Percentiles rank a stretch among this genome's conserved stretches.
Conservation (phyloP, 64 coral and sea anemone genomes). For the Porites lutea region DNA sequence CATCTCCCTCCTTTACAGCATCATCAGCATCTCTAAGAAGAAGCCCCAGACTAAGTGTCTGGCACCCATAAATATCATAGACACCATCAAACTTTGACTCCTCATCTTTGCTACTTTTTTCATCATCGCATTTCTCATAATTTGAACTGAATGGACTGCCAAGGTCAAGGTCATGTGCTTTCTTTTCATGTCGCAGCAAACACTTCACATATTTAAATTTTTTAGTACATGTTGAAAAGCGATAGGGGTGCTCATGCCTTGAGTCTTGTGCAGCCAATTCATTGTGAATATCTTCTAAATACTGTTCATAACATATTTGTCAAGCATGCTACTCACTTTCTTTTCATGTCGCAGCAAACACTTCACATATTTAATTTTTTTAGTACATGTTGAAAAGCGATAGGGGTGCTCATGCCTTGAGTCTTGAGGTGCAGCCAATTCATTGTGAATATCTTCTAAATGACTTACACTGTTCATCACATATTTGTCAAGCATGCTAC, state of each 20-base stretch:
- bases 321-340: slow-evolving; percentile 3
- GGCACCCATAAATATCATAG: slow-evolving; percentile 64
- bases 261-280: not conserved
- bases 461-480: slow-evolving; percentile 35
- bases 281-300: not conserved
- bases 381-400: not conserved
- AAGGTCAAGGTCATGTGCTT: slow-evolving; percentile 10
- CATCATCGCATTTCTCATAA: not conserved
- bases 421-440: not conserved
- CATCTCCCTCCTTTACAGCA: slow-evolving; percentile 76
- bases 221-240: slow-evolving; percentile 1
- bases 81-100: slow-evolving; percentile 5
- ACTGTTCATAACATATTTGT: slow-evolving; percentile 51
- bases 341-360: slow-evolving; percentile 32
- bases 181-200: slow-evolving; percentile 25
- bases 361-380: slow-evolving; percentile 36
- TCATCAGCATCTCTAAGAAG: slow-evolving; percentile 68
- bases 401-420: slow-evolving; percentile 23
- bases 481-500: slow-evolving; percentile 34
- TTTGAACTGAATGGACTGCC: too few relatives aligned
- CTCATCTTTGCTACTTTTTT: not conserved
- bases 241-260: slow-evolving; percentile 23
- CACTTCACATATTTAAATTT: slow-evolving; percentile 44
- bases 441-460: not conserved
- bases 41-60: slow-evolving; percentile 38